Evolutionary conservation across 2,888 invertebrate genomes (phyloP).

Genomic region (Rutpela maculata): DNA sequence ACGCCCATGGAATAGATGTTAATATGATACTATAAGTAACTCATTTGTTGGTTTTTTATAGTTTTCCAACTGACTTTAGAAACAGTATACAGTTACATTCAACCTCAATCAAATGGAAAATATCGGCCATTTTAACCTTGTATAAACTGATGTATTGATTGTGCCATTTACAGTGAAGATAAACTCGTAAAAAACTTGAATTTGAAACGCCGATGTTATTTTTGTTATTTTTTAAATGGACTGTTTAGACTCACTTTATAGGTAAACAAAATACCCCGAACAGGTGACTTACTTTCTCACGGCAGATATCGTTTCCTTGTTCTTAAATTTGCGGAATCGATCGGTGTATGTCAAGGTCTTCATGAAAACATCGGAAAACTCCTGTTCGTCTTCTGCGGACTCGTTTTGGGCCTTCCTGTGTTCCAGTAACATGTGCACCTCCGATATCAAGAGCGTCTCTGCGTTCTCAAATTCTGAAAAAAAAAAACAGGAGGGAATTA

Average conservation of each 20-base stretch:
- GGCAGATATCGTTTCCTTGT: conserved; percentile 97
- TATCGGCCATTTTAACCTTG: too few relatives aligned
- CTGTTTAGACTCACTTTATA: background rate
- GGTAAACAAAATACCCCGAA: background rate
- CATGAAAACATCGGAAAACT: conserved; percentile 98
- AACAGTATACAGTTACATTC: too few relatives aligned
- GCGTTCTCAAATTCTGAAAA: conserved; percentile 96
- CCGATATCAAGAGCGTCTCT: conserved; percentile 96
- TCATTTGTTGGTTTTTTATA: too few relatives aligned
- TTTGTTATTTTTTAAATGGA: too few relatives aligned
- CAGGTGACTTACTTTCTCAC: conserved; percentile 87
- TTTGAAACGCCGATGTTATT: too few relatives aligned
- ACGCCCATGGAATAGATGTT: too few relatives aligned
- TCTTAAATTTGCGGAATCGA: conserved; percentile 97
- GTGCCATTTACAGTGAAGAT: too few relatives aligned
- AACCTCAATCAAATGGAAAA: too few relatives aligned
- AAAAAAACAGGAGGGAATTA: conserved; percentile 54
- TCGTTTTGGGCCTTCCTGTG: conserved; percentile 98
- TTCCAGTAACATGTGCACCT: conserved; percentile 96
- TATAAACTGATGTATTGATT: background rate
- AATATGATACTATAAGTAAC: too few relatives aligned
- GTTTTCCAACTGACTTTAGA: too few relatives aligned
- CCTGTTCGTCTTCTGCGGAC: conserved; percentile 98
- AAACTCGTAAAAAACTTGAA: too few relatives aligned
- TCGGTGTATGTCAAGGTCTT: conserved; percentile 98